Evolutionary conservation across 2,888 invertebrate genomes (phyloP).

Genomic region (Pediacus dermestoides): DNA sequence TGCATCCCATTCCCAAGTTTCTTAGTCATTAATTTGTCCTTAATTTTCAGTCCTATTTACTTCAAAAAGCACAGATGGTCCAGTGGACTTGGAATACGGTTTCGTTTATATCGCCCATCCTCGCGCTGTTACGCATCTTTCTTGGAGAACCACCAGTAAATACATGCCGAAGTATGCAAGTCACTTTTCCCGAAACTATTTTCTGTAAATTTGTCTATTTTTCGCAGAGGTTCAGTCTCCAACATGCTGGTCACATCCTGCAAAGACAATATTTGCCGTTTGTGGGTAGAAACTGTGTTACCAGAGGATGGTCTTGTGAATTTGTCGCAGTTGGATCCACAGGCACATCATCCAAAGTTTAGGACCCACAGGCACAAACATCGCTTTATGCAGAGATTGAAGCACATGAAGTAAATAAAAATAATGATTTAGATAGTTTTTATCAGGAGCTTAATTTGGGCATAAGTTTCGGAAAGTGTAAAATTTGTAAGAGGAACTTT

Average conservation of each 20-base stretch:
- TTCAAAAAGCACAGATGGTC: slow-evolving; percentile 63
- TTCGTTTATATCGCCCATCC: slow-evolving; percentile 97
- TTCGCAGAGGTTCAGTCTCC: slow-evolving; percentile 84
- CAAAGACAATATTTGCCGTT: slow-evolving; percentile 95
- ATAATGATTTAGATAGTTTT: slow-evolving; percentile 62
- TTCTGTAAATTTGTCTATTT: too few species aligned
- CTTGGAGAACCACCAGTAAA: slow-evolving; percentile 98
- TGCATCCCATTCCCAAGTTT: background rate
- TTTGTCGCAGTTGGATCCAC: slow-evolving; percentile 61
- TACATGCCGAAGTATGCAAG: slow-evolving; percentile 95
- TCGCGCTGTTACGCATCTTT: slow-evolving; percentile 91
- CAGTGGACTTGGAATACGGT: slow-evolving; percentile 75
- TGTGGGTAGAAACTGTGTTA: slow-evolving; percentile 97
- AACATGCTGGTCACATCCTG: slow-evolving; percentile 98
- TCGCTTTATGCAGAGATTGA: slow-evolving; percentile 91
- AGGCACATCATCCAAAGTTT: slow-evolving; percentile 68
- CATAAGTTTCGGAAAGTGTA: too few species aligned
- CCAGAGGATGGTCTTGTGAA: slow-evolving; percentile 91
- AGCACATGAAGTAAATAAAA: slow-evolving; percentile 85
- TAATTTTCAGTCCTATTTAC: slow-evolving; percentile 70
- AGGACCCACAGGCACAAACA: slow-evolving; percentile 93
- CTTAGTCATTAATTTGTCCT: too few species aligned
- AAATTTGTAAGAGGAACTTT: too few species aligned
- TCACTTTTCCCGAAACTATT: too few species aligned
- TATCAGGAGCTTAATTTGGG: too few species aligned